Evolutionary conservation across 2,888 invertebrate genomes (phyloP), one percentile per base, ranked within the genome.

Genomic region (Onthophagus sagittarius): DNA sequence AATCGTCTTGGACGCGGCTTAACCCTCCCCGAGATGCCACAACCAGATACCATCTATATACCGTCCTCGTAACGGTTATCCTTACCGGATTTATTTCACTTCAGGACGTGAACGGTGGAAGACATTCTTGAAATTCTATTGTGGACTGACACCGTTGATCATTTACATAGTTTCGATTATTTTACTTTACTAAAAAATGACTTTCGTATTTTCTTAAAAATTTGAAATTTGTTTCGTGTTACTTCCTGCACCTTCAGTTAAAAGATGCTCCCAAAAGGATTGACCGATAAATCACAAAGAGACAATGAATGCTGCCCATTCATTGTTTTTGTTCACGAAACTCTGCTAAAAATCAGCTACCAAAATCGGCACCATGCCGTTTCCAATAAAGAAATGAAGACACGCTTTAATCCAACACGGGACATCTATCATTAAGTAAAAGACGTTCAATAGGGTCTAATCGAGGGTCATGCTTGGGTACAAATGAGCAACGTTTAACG

Each of bases 1-100:
- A 67, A 67, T 67, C 67, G 67, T 67, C 67, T 23, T 5, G 67
- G 32, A 67, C n/a, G 23, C 23, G 31, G 23, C 32, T 31, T 67
- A 67, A 67, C 67, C 67, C 67, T 67, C 32, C 31, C 23, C 5
- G 67, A n/a, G 15, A 31, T 31, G 23, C 23, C 67, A 15, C 64
- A 13, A 63, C 39, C 39, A 53, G 39, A 53, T 53, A 53, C 39
- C 39, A 53, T 53, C 39, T 53, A 9, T 7, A 5, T 11, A 11
- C 9, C 39, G 39, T 53, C 39, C 11, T 53, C 39, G 39, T 53
- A 53, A 53, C 39, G 39, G 39, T 53, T 53, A 53, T 53, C 39
- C 39, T 53, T 53, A 53, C 39, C 39, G 39, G 39, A 53, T 53
- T 53, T 53, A 53, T 53, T 53, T 53, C 39, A 53, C 39, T 53